These are phyloP conservation scores for Drosophila silvestris DNA, from an alignment of 2,888 invertebrate genomes.

Conservation along the genomic window DNA sequence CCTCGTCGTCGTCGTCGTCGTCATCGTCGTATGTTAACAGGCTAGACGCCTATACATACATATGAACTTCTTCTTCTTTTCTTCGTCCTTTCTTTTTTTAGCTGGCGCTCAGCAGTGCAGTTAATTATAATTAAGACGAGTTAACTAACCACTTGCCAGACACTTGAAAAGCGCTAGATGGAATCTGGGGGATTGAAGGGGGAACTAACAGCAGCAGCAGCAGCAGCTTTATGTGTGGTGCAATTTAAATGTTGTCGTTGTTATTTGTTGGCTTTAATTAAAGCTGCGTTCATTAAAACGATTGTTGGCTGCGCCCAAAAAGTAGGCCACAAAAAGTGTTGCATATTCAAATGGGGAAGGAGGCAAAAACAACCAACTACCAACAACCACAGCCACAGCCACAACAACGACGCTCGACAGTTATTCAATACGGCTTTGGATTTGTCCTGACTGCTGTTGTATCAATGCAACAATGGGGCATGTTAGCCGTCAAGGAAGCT, in stretches of 20 bases:
- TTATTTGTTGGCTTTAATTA: slow-evolving; percentile 58
- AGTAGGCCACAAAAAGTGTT: slow-evolving; percentile 76
- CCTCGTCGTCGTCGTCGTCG: slow-evolving; percentile 6
- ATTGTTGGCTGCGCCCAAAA: slow-evolving; percentile 34
- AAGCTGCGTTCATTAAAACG: slow-evolving; percentile 72
- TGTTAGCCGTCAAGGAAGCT: slow-evolving; percentile 66
- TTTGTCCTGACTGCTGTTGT: slow-evolving; percentile 27
- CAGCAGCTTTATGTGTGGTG: slow-evolving; percentile 18
- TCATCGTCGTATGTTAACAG: slow-evolving; percentile 30
- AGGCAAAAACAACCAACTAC: background rate
- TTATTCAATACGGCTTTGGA: slow-evolving; percentile 66
- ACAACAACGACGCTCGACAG: slow-evolving; percentile 19
- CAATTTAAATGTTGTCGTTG: slow-evolving; percentile 54
- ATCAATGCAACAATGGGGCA: slow-evolving; percentile 58
- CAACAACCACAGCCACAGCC: background rate
- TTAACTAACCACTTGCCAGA: slow-evolving; percentile 80
- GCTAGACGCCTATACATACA: slow-evolving; percentile 18
- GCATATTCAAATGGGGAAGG: slow-evolving; percentile 65
- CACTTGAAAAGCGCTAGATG: slow-evolving; percentile 36
- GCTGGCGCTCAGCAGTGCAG: slow-evolving; percentile 74
- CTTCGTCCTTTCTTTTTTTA: background rate
- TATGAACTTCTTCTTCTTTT: background rate
- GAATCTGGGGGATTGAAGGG: background rate
- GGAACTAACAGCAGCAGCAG: background rate
- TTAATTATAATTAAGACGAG: slow-evolving; percentile 84